Base-by-base conservation (phyloP, 2,113 vertebrate genomes). In the Dermatemys mawii region DNA sequence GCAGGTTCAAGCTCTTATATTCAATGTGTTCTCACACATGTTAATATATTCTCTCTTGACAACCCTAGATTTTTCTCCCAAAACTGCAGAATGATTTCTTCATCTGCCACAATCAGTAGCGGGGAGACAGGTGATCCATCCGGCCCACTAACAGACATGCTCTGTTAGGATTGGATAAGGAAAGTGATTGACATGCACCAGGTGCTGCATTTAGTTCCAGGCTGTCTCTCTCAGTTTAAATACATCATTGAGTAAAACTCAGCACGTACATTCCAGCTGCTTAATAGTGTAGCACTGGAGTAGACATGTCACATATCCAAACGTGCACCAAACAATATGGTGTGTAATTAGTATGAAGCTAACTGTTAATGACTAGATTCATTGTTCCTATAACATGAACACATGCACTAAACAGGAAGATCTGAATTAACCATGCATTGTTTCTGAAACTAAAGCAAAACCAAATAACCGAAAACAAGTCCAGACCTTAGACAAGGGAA, bases 101-200 rank as follows among this genome's bases (percentile, higher is more conserved):
- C 97, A 96, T 97, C 89, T 96, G 95, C 94, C 83, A 8, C 90
- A 0, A 95, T 97, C 94, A 98, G 95, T 95, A 97, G 94, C 80
- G 87, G 90, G 87, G 89, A 82, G 97, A 98, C 98, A 98, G 97
- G 96, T 98, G 97, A 97, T 90, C 93, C 86, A 91, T 29, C 26
- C 32, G 26, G 87, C 93, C 80, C 91, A 70, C 60, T 81, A 90
- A 94, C 89, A 88, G 83, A 93, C 84, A 81, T 92, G 84, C 79
- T 57, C 92, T 86, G 21, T 95, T 84, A 88, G 89, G 81, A 95
- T 49, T 97, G 96, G 97, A 88, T 92, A 67, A 79, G 84, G 86
- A 50, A 90, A 85, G 38, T 97, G 97, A 98, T 54, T 90, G 97
- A 97, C 87, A 88, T 60, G 4, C 76, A 35, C 91, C 98, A 98